Base-by-base conservation (phyloP, 2,797 vertebrate species). In the Enteromius fasciolatus region DNA sequence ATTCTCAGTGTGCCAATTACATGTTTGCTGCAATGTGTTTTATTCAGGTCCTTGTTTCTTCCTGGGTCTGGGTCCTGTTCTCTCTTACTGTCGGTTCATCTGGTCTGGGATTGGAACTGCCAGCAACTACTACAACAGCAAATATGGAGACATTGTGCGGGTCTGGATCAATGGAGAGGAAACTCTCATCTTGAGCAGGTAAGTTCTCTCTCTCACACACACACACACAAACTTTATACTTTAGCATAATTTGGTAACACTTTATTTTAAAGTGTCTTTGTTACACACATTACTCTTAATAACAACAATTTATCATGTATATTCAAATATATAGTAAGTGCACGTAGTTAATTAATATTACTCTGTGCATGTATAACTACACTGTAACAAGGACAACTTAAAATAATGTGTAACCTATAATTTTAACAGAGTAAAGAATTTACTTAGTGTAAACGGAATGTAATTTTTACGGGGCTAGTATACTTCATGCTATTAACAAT, bases 131-230 rank as follows among this genome's bases (percentile, higher is more conserved):
- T 99, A 99, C 92, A 99, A 97, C 81, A 92, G 90, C 76, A 96
- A 94, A 59, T 99, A 99, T 0, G 98, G 98, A 66, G 97, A 98
- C 83, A 95, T 98, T 8, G 96, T 95, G 48, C 92, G 97, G 88
- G 98, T 99, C 50, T 99, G 98, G 98, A 97, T 99, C 88, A 88
- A 94, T 4, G 97, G 98, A 15, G 96, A 98, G 89, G 97, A 99
- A 90, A 99, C 98, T 0, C 94, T 98, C 64, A 92, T 99, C 72
- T 94, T 99, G 82, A 98, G 98, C 97, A 97, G 96, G 98, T 98
- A 89, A 41, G 91, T 86, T 52, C 0, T 9, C 17, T 33, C 36
- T 52, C 23, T 4, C 50, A 46, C 72, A 36, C 64, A 67, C 18
- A 20, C 17, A 67, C 31, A 39, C 66, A 61, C 74, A 61, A 54